These are phyloP conservation scores for Empidonax alnorum DNA, from an alignment of 2,113 vertebrate species.

Conservation along the genomic window DNA sequence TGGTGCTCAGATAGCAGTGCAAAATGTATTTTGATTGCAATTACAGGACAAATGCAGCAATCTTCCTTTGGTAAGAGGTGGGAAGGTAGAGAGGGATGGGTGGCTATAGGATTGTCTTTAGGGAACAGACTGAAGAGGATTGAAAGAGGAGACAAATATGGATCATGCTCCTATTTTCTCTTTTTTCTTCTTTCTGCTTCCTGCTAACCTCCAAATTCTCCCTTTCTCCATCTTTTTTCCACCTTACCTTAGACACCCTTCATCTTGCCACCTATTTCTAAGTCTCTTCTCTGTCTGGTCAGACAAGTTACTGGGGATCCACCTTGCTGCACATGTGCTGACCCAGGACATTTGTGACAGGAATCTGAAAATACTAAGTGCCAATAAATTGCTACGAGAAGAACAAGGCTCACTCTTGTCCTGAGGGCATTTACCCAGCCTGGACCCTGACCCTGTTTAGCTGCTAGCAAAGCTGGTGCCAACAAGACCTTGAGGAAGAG, in stretches of 20 bases:
- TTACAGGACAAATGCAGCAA: not conserved
- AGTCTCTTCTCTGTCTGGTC: not conserved
- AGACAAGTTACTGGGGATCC: not conserved
- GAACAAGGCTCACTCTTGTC: not conserved
- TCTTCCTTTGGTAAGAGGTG: not conserved
- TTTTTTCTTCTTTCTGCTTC: not conserved
- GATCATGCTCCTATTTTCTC: not conserved
- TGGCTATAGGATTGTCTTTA: not conserved
- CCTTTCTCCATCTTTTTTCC: not conserved
- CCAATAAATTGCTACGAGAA: not conserved
- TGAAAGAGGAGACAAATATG: not conserved
- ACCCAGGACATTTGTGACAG: not conserved
- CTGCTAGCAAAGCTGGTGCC: not conserved
- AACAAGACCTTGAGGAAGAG: not conserved
- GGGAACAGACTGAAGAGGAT: not conserved
- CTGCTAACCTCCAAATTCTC: not conserved
- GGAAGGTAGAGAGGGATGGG: not conserved
- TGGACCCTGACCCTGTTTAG: not conserved
- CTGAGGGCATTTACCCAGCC: not conserved
- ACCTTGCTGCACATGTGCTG: not conserved
- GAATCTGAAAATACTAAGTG: not conserved
- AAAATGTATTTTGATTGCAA: not conserved
- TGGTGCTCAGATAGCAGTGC: not conserved
- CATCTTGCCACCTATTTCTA: not conserved
- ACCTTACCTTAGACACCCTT: not conserved